A percentile compares a stretch with the other conserved stretches of the same genome.
phyloP scores from a whole-genome alignment of 2,888 invertebrate species.

The Drosophila suboccidentalis region DNA sequence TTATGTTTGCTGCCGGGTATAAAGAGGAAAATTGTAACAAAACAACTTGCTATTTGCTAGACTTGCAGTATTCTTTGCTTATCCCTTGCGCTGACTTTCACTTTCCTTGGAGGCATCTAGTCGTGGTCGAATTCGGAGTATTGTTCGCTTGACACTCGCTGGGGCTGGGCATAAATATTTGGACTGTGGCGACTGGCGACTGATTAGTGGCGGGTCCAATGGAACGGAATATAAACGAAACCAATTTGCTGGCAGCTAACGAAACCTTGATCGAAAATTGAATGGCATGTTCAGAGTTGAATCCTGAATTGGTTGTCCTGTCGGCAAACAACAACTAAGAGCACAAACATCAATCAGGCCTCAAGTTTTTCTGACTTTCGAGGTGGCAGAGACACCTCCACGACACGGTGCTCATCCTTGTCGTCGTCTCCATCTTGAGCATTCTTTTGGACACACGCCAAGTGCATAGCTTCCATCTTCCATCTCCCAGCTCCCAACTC shows the following conservation, averaged over 20 bases:
- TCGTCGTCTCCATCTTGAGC: constrained; percentile 65
- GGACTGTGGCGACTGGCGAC: constrained; percentile 63
- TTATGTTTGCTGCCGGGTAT: neutral
- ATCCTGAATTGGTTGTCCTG: constrained; percentile 30
- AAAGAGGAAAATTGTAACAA: constrained; percentile 25
- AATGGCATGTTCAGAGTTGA: constrained; percentile 58
- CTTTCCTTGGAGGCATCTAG: constrained; percentile 35
- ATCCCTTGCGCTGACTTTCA: constrained; percentile 58
- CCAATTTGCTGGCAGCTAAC: constrained; percentile 64
- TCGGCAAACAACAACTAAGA: constrained; percentile 76
- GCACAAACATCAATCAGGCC: constrained; percentile 79
- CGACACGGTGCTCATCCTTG: constrained; percentile 32
- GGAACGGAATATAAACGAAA: constrained; percentile 37
- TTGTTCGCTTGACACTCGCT: constrained; percentile 51
- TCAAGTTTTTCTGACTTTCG: constrained; percentile 50
- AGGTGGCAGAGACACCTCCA: constrained; percentile 32
- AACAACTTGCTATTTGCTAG: constrained; percentile 51
- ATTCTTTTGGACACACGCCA: constrained; percentile 68
- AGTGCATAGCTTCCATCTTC: constrained; percentile 36
- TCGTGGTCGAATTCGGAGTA: constrained; percentile 2
- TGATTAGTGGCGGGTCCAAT: constrained; percentile 65
- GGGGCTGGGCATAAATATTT: constrained; percentile 67
- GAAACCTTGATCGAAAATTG: constrained; percentile 77
- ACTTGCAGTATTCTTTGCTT: constrained; percentile 44
- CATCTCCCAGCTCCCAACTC: constrained; percentile 12